phyloP scores from a whole-genome alignment of 2,888 invertebrate genomes.

The Melitaea athalia region DNA sequence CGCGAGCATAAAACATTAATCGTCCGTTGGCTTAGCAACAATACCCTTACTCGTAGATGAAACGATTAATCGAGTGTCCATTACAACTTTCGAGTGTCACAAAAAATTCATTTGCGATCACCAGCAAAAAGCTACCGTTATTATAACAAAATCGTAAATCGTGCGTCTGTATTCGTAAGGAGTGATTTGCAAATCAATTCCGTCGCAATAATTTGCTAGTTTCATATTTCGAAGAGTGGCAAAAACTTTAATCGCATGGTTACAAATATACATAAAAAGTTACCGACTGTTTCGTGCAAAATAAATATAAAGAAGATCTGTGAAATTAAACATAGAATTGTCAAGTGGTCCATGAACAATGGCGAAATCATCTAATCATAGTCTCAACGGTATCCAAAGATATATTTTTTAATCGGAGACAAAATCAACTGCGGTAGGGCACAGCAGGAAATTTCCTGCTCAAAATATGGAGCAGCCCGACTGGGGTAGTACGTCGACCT shows the following conservation, averaged over 20 bases:
- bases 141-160: slow-evolving; percentile 48
- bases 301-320: slow-evolving; percentile 20
- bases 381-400: slow-evolving; percentile 17
- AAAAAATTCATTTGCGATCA: slow-evolving; percentile 48
- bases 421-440: no score
- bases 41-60: slow-evolving; percentile 11
- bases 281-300: slow-evolving; percentile 11
- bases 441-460: no score
- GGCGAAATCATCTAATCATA: slow-evolving; percentile 11
- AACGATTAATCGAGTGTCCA: slow-evolving; percentile 15
- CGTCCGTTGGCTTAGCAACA: slow-evolving; percentile 15
- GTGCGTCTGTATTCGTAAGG: slow-evolving; percentile 45
- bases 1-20: slow-evolving; percentile 18
- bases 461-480: no score
- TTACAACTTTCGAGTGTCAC: slow-evolving; percentile 18
- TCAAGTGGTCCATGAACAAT: slow-evolving; percentile 24
- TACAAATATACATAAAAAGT: slow-evolving; percentile 10
- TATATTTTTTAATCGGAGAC: neutral
- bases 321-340: slow-evolving; percentile 33
- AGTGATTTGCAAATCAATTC: slow-evolving; percentile 40
- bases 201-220: slow-evolving; percentile 39
- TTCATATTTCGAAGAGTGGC: slow-evolving; percentile 40
- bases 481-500: no score
- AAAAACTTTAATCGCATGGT: slow-evolving; percentile 37
- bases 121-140: slow-evolving; percentile 45